A percentile compares a stretch with the other conserved stretches of the same genome.
Conservation (phyloP, 2,888 invertebrate genomes). For the Oscheius sp. region DNA sequence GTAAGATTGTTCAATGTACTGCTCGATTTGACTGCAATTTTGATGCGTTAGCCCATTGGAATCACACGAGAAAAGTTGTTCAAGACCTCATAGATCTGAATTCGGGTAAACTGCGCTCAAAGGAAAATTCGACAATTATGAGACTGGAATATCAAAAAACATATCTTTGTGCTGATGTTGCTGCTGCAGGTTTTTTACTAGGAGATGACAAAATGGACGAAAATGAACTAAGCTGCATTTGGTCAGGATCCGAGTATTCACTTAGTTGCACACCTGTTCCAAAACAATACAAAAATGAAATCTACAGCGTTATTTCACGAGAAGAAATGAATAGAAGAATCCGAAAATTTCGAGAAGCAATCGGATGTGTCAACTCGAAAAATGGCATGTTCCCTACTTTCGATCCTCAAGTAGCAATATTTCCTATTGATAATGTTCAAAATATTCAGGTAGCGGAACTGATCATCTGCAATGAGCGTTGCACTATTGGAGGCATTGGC, state of each 20-base stretch:
- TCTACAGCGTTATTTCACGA: constrained; percentile 22
- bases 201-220: constrained; percentile 35
- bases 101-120: neutral
- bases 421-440: neutral
- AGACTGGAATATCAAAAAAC: neutral
- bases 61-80: neutral
- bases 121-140: neutral
- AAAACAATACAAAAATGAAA: constrained; percentile 5
- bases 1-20: constrained; percentile 3
- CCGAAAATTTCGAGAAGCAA: constrained; percentile 1
- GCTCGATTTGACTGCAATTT: constrained; percentile 8
- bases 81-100: neutral
- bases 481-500: constrained; percentile 44
- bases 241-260: constrained; percentile 38
- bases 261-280: constrained; percentile 40
- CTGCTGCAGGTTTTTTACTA: constrained; percentile 38
- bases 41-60: constrained; percentile 1
- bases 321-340: neutral
- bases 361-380: constrained; percentile 19
- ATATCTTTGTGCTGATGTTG: constrained; percentile 34
- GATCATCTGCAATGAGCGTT: constrained; percentile 47
- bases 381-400: no score
- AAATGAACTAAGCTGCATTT: constrained; percentile 36
- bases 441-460: constrained; percentile 33
- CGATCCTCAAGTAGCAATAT: neutral